Evolutionary conservation across 1,140 invertebrate species (phyloP), one percentile per base, ranked within the genome.

Genomic region (Callitettix versicolor): DNA sequence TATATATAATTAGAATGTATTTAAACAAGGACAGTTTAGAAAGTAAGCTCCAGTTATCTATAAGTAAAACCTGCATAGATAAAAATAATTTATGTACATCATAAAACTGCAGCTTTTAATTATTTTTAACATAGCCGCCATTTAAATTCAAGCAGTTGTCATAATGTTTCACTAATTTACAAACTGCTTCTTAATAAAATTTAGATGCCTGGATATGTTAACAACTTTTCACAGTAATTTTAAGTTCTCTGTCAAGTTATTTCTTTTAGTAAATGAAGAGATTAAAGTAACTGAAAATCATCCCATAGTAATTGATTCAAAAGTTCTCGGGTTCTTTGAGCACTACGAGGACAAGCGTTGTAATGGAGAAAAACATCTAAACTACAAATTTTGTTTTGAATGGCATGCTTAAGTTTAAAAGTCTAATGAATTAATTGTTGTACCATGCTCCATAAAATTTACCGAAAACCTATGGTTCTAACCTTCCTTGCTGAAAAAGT

Each of bases 291-390:
- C 34, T 48, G 22, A 50, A 58, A 55, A 56, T 48, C 18, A 3
- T 38, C 44, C 53, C 43, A 56, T 47, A 42, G n/a, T 1, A 66
- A 55, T 52, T 56, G 33, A 20, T 55, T 15, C 20, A 58, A 15
- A 49, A 47, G 30, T 47, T 52, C 58, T 66, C 36, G 18, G 17
- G n/a, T n/a, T n/a, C n/a, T n/a, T 46, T 20, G 2, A 50, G 53
- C 53, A 55, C 53, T 56, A 50, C 69, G 64, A 21, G 60, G 63
- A 46, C n/a, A 58, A 49, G 21, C 63, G 65, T 43, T 68, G 6
- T 67, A 63, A 38, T 65, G 61, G 34, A 56, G 20, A n/a, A 62
- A 33, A 44, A 60, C 30, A 60, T 50, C 17, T 6, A 48, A 22
- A 33, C 55, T 42, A 22, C 52, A 20, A 12, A 48, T 50, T 33